Evolutionary conservation across 2,113 vertebrate genomes (phyloP).

Genomic region (Lampris incognitus): DNA sequence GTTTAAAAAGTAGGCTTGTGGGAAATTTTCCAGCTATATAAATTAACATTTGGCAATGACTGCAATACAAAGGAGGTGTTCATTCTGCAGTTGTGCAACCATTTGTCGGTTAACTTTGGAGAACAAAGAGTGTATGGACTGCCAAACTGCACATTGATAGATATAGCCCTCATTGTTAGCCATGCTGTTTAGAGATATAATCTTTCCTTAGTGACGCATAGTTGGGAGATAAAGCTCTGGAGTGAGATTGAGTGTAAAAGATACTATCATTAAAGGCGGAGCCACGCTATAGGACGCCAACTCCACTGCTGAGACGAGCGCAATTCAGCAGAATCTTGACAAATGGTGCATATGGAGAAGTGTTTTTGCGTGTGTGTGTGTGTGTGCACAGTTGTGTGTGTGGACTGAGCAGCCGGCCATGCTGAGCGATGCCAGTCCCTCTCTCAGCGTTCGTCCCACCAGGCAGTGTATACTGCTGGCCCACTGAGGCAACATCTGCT

Average conservation of each 20-base stretch:
- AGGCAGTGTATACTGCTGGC: slow-evolving; percentile 75
- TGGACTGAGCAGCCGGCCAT: slow-evolving; percentile 69
- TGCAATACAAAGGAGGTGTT: background rate
- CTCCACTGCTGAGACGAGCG: slow-evolving; percentile 43
- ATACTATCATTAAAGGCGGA: slow-evolving; percentile 59
- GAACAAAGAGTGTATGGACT: slow-evolving; percentile 12
- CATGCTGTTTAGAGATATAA: slow-evolving; percentile 23
- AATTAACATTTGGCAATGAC: no score
- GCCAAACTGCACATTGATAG: slow-evolving; percentile 22
- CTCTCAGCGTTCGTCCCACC: slow-evolving; percentile 64
- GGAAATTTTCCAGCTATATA: background rate
- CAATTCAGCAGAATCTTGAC: slow-evolving; percentile 71
- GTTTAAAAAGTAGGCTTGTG: slow-evolving; percentile 10
- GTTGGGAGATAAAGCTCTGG: slow-evolving; percentile 43
- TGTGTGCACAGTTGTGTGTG: slow-evolving; percentile 32
- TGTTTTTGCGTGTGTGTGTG: slow-evolving; percentile 46
- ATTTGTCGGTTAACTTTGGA: background rate
- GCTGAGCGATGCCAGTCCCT: slow-evolving; percentile 67
- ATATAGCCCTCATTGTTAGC: slow-evolving; percentile 1
- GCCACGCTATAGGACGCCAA: slow-evolving; percentile 39
- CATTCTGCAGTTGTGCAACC: background rate
- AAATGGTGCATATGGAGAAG: slow-evolving; percentile 56
- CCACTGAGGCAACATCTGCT: slow-evolving; percentile 82
- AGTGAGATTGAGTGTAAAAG: slow-evolving; percentile 55
- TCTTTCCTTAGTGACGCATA: slow-evolving; percentile 55